Evolutionary conservation across 2,888 invertebrate genomes (phyloP).

Genomic region (Parnassius orleans): DNA sequence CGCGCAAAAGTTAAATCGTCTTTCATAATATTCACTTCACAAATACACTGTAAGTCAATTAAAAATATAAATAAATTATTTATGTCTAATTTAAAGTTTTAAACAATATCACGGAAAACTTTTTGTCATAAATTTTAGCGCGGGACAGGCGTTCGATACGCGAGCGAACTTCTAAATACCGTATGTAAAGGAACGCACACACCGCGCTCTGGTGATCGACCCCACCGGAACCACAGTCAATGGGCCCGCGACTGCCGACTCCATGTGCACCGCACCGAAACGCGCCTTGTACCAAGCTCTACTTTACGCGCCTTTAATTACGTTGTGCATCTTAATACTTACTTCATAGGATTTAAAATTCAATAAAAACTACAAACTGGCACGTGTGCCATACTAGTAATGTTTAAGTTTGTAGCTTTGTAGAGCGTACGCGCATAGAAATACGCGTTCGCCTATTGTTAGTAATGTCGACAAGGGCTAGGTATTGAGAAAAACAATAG

Average conservation of each 20-base stretch:
- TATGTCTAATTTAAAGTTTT: constrained; percentile 10
- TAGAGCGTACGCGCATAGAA: constrained; percentile 73
- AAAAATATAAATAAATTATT: constrained; percentile 14
- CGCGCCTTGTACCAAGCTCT: constrained; percentile 53
- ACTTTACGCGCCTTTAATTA: constrained; percentile 30
- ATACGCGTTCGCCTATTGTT: constrained; percentile 63
- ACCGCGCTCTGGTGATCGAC: constrained; percentile 71
- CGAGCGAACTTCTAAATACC: constrained; percentile 45
- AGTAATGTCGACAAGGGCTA: constrained; percentile 57
- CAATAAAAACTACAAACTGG: constrained; percentile 37
- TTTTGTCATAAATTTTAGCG: constrained; percentile 49
- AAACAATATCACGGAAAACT: constrained; percentile 16
- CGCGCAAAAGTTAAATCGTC: constrained; percentile 35
- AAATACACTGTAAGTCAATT: constrained; percentile 18
- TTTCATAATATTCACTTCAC: constrained; percentile 38
- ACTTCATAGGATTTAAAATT: constrained; percentile 11
- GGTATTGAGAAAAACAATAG: constrained; percentile 49
- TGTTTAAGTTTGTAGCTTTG: constrained; percentile 65
- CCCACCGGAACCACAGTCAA: constrained; percentile 81
- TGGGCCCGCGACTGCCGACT: constrained; percentile 73
- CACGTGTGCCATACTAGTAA: constrained; percentile 35
- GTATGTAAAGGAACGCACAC: constrained; percentile 61
- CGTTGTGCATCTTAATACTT: constrained; percentile 19
- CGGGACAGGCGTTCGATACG: constrained; percentile 50
- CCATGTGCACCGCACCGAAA: constrained; percentile 77